Percentiles rank a stretch among this genome's conserved stretches.
These are phyloP conservation scores for Pteria penguin DNA, from an alignment of 2,888 invertebrate species.

Conservation along the genomic window DNA sequence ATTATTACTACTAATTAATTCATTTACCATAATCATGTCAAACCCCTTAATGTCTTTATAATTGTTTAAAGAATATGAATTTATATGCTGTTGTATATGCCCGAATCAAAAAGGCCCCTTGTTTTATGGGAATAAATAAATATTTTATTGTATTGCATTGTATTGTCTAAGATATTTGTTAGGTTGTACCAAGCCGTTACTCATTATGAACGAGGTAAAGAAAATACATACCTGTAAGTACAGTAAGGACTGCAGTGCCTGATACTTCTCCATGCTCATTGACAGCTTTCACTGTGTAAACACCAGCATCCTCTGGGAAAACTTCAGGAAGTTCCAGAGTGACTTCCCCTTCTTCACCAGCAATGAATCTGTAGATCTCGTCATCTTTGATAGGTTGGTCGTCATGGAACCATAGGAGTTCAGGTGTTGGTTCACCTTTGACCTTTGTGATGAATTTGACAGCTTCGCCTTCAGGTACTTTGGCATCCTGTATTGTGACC, in stretches of 20 bases:
- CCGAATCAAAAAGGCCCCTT: too few relatives aligned
- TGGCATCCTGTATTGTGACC: constrained; percentile 64
- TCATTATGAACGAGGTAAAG: too few relatives aligned
- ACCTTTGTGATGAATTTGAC: constrained; percentile 76
- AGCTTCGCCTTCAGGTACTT: constrained; percentile 73
- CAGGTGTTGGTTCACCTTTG: constrained; percentile 78
- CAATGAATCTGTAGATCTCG: constrained; percentile 83
- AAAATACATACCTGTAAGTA: constrained; percentile 69
- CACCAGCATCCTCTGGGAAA: constrained; percentile 86
- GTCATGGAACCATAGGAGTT: constrained; percentile 91
- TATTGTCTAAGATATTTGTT: too few relatives aligned
- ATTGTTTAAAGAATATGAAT: too few relatives aligned
- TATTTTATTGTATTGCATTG: background rate
- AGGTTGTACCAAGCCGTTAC: too few relatives aligned
- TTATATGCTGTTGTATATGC: too few relatives aligned
- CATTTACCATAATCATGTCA: too few relatives aligned
- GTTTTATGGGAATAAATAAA: background rate
- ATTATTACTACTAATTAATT: too few relatives aligned
- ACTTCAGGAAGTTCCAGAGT: constrained; percentile 85
- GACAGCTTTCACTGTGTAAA: constrained; percentile 88
- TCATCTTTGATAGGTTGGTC: constrained; percentile 83
- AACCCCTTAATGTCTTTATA: too few relatives aligned
- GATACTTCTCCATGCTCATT: constrained; percentile 87
- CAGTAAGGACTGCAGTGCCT: constrained; percentile 88
- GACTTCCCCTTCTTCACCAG: constrained; percentile 73